A percentile compares a stretch with the other conserved stretches of the same genome.
phyloP scores from a whole-genome alignment of 1,140 invertebrate species.

The Sinella curviseta region DNA sequence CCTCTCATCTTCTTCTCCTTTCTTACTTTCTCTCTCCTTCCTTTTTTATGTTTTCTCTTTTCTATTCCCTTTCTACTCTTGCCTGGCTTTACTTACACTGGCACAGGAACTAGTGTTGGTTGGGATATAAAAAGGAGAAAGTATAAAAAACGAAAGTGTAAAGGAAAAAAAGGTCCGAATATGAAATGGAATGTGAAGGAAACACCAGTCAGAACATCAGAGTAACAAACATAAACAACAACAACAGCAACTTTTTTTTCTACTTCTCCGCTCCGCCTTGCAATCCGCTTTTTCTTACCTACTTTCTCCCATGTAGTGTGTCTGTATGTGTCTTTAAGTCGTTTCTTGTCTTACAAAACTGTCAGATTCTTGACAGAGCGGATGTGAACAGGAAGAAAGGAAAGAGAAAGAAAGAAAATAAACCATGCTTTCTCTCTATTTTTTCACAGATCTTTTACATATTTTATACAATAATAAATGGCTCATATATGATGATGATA shows the following conservation, averaged over 20 bases:
- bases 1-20: conserved; percentile 1
- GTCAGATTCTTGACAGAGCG: not conserved
- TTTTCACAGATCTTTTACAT: too few relatives aligned
- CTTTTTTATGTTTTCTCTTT: too few relatives aligned
- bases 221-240: too few relatives aligned
- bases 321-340: not conserved
- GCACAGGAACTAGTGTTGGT: too few relatives aligned
- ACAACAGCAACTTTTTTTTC: too few relatives aligned
- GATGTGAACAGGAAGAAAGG: not conserved
- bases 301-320: too few relatives aligned
- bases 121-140: too few relatives aligned
- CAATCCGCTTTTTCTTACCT: not conserved
- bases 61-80: too few relatives aligned
- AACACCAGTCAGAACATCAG: not conserved
- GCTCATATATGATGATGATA: too few relatives aligned
- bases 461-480: too few relatives aligned
- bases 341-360: conserved; percentile 17
- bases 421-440: not conserved
- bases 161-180: not conserved
- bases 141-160: too few relatives aligned
- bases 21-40: not conserved
- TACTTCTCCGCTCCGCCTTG: not conserved
- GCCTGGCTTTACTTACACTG: too few relatives aligned
- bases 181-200: not conserved
- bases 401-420: not conserved